Base-by-base conservation (phyloP, 2,888 invertebrate genomes). In the Uropetala carovei region DNA sequence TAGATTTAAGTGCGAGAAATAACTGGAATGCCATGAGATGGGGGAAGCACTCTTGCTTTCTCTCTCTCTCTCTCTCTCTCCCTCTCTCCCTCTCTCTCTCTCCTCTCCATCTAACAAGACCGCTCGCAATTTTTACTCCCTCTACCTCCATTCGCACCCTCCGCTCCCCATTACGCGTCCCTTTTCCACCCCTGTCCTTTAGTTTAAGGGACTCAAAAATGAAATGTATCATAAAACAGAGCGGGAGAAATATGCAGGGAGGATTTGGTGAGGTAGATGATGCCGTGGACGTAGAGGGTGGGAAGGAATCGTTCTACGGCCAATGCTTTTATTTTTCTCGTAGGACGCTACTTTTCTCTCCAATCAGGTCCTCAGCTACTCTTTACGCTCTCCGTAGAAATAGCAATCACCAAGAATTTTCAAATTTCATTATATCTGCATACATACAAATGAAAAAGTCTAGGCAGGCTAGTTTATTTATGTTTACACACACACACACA, bases 221-320 rank as follows among this genome's bases (percentile, higher is more conserved):
- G 89, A 89, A 89, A 68, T 89, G 64, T 64, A 64, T 64, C 89
- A 64, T 64, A 89, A 89, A 89, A 68, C 89, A 89, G 64, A 43
- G 64, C 30, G n/a, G 16, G 86, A 0, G 14, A 43, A 56, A 84
- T n/a, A 64, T 16, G 83, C 18, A 30, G 56, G 22, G n/a, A n/a
- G 10, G 64, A 11, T 58, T 86, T 30, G 59, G 58, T 86, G 60
- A 27, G 68, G 8, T 64, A 43, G 89, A 64, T 68, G 60, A 89
- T n/a, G 86, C 13, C 60, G 64, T 13, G 1, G 64, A 43, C 43
- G 64, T 64, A 89, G 64, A 58, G n/a, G 56, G 22, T 16, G 27
- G 89, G n/a, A 64, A 5, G 64, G 89, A 18, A 43, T 22, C n/a
- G n/a, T n/a, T 56, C 13, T 27, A 59, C 30, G n/a, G 64, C 83